phyloP scores from a whole-genome alignment of 2,888 invertebrate species.

The Pteria penguin region DNA sequence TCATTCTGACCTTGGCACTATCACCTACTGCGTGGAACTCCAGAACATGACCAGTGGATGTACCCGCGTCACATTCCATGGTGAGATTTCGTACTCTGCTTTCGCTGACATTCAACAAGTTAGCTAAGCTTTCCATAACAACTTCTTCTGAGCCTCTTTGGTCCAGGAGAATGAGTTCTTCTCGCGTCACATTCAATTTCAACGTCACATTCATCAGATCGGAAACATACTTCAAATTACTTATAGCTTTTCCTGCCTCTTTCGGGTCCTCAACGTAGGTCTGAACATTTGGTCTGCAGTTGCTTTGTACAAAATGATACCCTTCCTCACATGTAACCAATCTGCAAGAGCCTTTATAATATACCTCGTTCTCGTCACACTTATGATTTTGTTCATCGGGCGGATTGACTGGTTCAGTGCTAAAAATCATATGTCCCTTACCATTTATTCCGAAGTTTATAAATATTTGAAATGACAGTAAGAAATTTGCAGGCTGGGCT shows the following conservation, averaged over 20 bases:
- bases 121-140: constrained; percentile 46
- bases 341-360: constrained; percentile 54
- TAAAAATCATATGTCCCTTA: constrained; percentile 70
- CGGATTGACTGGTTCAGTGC: constrained; percentile 39
- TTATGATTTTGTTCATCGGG: constrained; percentile 10
- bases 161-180: constrained; percentile 40
- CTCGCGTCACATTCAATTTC: constrained; percentile 54
- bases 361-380: constrained; percentile 57
- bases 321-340: constrained; percentile 54
- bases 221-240: constrained; percentile 18
- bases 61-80: constrained; percentile 40
- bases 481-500: constrained; percentile 48
- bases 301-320: constrained; percentile 51
- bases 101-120: constrained; percentile 53
- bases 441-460: constrained; percentile 76
- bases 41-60: constrained; percentile 1
- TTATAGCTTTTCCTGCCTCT: constrained; percentile 41
- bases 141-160: constrained; percentile 40
- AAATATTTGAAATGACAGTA: constrained; percentile 68
- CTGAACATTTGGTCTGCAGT: constrained; percentile 42
- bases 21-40: not conserved
- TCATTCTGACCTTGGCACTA: too few relatives aligned
- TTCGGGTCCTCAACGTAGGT: constrained; percentile 26
- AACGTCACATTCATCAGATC: constrained; percentile 52
- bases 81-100: constrained; percentile 59